Conservation (phyloP, 2,113 vertebrate genomes). For the Antechinus flavipes region DNA sequence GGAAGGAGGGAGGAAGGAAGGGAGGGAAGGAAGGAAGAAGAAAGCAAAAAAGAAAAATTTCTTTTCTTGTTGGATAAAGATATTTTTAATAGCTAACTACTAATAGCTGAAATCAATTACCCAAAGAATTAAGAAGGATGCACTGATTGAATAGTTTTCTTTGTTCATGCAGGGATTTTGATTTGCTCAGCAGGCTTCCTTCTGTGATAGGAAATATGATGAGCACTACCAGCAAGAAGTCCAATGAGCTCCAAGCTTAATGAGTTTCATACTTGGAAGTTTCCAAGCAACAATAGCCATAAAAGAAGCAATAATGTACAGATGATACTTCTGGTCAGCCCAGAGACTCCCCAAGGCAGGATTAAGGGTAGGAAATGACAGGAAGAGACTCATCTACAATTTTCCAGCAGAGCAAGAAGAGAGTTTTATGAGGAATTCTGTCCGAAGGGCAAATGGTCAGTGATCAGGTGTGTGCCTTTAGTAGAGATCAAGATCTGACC, state of each 20-base stretch:
- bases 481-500: not conserved
- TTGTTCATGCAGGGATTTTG: not conserved
- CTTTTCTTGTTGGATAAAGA: not conserved
- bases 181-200: not conserved
- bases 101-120: not conserved
- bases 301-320: not conserved
- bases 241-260: not conserved
- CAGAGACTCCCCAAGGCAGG: not conserved
- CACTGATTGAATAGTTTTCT: not conserved
- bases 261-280: not conserved
- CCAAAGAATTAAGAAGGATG: not conserved
- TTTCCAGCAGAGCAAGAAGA: not conserved
- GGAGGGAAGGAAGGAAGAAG: too few relatives aligned
- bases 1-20: rapidly evolving
- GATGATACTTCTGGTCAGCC: not conserved
- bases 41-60: not conserved
- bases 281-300: not conserved
- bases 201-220: not conserved
- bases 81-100: not conserved
- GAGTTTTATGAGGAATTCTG: not conserved
- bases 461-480: not conserved
- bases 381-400: not conserved
- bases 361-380: not conserved
- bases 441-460: not conserved
- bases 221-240: not conserved